Evolutionary conservation across 2,797 vertebrate genomes (phyloP).

Genomic region (Labeo calbasu): DNA sequence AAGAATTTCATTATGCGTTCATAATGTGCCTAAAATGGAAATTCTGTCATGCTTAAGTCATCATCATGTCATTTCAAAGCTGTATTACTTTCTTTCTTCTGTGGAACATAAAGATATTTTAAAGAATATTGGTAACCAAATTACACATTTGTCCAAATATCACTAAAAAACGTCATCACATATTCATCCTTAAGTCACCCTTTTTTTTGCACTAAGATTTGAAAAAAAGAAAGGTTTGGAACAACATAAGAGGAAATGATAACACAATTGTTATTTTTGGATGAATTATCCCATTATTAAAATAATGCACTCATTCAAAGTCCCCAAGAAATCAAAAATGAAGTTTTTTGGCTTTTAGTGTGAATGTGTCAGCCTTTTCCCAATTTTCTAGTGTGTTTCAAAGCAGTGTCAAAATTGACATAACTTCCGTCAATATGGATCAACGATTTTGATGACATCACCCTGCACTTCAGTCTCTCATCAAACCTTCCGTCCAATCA

Average conservation of each 20-base stretch:
- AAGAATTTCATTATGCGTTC: neutral
- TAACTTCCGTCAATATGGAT: too few species aligned
- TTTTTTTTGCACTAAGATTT: neutral
- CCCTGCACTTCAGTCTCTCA: too few species aligned
- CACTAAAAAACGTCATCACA: too few species aligned
- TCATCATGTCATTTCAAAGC: neutral
- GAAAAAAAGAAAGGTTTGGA: neutral
- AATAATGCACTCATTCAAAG: neutral
- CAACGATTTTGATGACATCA: too few species aligned
- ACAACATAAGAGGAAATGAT: neutral
- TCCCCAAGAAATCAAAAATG: too few species aligned
- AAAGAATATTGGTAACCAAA: neutral
- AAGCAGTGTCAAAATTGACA: too few species aligned
- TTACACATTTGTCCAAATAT: too few species aligned
- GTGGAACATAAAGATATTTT: neutral
- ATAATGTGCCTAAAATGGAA: neutral
- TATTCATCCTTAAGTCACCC: too few species aligned
- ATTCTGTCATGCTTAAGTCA: neutral
- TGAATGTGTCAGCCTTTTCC: too few species aligned
- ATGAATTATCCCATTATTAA: neutral
- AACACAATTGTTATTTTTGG: rapidly evolving
- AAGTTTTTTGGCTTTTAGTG: too few species aligned
- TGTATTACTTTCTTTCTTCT: neutral
- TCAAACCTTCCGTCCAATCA: too few species aligned
- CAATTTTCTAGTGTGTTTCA: too few species aligned